Evolutionary conservation across 92 coral and sea anemone genomes (phyloP), one percentile per base, ranked within the genome.

Genomic region (Phenganax stokvisi): DNA sequence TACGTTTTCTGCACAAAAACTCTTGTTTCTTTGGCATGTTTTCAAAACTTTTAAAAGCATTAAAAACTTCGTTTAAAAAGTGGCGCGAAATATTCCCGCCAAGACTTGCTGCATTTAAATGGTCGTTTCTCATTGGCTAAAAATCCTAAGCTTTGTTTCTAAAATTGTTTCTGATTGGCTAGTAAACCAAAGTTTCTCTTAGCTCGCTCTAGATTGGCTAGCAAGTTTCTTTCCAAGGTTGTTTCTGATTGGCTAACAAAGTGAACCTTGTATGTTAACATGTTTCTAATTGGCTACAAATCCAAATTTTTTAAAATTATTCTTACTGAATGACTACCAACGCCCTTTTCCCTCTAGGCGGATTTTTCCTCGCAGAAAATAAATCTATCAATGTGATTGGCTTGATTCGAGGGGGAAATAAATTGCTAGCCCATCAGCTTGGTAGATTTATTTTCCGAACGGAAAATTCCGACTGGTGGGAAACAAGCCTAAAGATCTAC

Each of bases 171-270:
- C 70, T 64, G 37, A 64, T 64, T 64, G 70, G 70, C 31, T 64
- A n/a, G 7, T 64, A 25, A 6, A 59, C 20, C 17, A n/a, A 13
- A 59, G 20, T 13, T 13, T 3, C 13, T 58, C 63, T 20, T 11
- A 58, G 63, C 63, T 58, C 63, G 15, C 16, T 20, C 25, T 20
- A 20, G 25, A 20, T 20, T 20, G 25, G 25, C 25, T 20, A 20
- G 25, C 25, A 20, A 20, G 25, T 20, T 20, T 37, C 47, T 64
- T 64, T 12, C 0, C 37, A 64, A 64, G 70, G 0, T 28, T 44
- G 8, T n/a, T 64, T 64, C 70, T 64, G 37, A 64, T 64, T 64
- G 70, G 70, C 70, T 64, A n/a, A 0, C 30, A 25, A 59, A 59
- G 17, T 6, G 7, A 13, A 59, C 65, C 17, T 13, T 6, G 17